Base-by-base conservation (phyloP, 2,888 invertebrate species). In the Geotrupes spiniger region DNA sequence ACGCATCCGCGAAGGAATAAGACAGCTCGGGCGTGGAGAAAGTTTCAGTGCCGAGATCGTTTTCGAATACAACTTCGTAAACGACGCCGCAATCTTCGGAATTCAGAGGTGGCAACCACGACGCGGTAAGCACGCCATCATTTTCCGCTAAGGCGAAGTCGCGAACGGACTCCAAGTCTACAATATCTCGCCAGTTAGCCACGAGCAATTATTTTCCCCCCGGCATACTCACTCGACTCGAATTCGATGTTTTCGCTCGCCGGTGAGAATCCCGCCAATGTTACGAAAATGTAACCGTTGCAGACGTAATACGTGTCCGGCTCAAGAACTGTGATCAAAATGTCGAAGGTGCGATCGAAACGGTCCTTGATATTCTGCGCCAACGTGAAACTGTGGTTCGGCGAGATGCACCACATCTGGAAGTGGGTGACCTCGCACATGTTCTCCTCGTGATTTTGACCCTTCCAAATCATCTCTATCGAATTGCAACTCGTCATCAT, bases 401-500 rank as follows among this genome's bases (percentile, higher is more conserved):
- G 39, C 8, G 49, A 49, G 9, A 49, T 28, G 33, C 49, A 49
- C 33, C 43, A 40, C 27, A 49, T 21, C 31, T 49, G 49, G 43
- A 49, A 49, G 14, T 49, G 49, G 4, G 49, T 49, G n/a, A 39
- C 43, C 14, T 33, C n/a, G 21, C 49, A 49, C 36, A 44, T 44
- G 26, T 43, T 49, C 17, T 44, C 43, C 6, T 44, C 33, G 44
- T 27, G 44, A 6, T 38, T 12, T 27, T 49, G 39, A 1, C 43
- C 49, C 0, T 38, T 36, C 49, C 49, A 49, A n/a, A 39, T 49
- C 49, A 44, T 49, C 29, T 49, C 31, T 31, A 49, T 49, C 2
- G 49, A 44, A 27, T 44, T 38, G 14, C 49, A 49, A 36, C 49
- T 49, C 15, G 49, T 49, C 4, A 39, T 44, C 43, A 49, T 49